phyloP scores from a whole-genome alignment of 2,113 vertebrate species.

The Microcebus griseorufus region DNA sequence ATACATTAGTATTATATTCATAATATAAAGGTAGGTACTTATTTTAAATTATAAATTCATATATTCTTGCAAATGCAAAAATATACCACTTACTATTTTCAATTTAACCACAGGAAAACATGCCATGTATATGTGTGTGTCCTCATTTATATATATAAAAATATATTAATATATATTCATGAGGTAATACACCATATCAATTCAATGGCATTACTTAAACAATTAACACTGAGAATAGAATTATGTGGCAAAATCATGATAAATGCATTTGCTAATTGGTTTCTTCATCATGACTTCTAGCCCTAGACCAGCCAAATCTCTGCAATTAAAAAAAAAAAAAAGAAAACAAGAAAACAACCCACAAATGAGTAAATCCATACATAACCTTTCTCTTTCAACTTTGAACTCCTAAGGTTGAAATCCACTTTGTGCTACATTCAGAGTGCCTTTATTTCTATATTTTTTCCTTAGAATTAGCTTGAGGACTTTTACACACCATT shows the following conservation, averaged over 20 bases:
- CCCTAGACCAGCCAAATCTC: background rate
- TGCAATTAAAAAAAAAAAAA: background rate
- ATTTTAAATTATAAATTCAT: background rate
- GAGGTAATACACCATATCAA: background rate
- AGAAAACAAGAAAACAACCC: background rate
- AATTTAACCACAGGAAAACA: background rate
- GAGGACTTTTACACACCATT: background rate
- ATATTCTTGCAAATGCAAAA: background rate
- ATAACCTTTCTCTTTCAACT: background rate
- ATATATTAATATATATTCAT: background rate
- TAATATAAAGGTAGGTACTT: background rate
- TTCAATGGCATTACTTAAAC: background rate
- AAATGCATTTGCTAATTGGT: background rate
- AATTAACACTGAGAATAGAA: background rate
- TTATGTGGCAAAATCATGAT: background rate
- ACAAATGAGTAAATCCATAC: background rate
- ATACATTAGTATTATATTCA: background rate
- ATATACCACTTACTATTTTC: background rate
- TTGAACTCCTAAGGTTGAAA: background rate
- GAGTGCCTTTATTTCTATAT: background rate
- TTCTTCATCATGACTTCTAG: background rate
- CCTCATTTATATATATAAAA: background rate
- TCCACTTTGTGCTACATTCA: background rate
- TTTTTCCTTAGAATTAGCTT: background rate
- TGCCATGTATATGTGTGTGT: background rate